Evolutionary conservation across 2,888 invertebrate species (phyloP), one percentile per base, ranked within the genome.

Genomic region (Seladonia tumulorum): DNA sequence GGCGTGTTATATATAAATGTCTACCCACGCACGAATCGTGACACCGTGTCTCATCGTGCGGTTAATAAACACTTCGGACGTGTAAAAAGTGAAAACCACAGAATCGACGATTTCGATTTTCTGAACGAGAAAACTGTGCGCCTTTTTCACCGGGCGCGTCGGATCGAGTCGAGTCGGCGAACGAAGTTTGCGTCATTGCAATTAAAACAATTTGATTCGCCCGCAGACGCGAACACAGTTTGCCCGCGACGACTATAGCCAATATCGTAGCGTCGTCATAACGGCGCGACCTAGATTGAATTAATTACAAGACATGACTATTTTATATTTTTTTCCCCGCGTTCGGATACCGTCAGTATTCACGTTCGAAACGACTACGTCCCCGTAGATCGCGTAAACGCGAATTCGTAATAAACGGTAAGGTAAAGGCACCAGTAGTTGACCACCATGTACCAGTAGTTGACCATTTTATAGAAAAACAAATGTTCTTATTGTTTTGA

Each of bases 281-380:
- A 18, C 53, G 49, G 66, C 49, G 16, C 4, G n/a, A 18, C 29
- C 35, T 68, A 8, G 29, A 22, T 35, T 49, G 73, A 73, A 84
- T 73, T 76, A 79, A 84, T 79, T 84, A 74, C 22, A 49, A 73
- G 14, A 25, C 5, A 10, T 12, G 22, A 22, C 29, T 63, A 72
- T 76, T 73, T 81, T 60, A 49, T 75, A 71, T 1, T n/a, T n/a
- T n/a, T n/a, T n/a, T 47, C 60, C n/a, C 8, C 14, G 22, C 74
- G 5, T 29, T 1, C 12, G 14, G 45, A 47, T 63, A 22, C 5
- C 16, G 49, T 74, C 29, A 53, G 25, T 12, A 45, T 63, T 45
- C 42, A 29, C 63, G 49, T 81, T 76, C 18, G 16, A 1, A 16
- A 35, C 29, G 12, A 45, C 29, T 14, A 25, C 60, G 22, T 7